Evolutionary conservation across 2,888 invertebrate genomes (phyloP), one percentile per base, ranked within the genome.

Genomic region (Busseola fusca): DNA sequence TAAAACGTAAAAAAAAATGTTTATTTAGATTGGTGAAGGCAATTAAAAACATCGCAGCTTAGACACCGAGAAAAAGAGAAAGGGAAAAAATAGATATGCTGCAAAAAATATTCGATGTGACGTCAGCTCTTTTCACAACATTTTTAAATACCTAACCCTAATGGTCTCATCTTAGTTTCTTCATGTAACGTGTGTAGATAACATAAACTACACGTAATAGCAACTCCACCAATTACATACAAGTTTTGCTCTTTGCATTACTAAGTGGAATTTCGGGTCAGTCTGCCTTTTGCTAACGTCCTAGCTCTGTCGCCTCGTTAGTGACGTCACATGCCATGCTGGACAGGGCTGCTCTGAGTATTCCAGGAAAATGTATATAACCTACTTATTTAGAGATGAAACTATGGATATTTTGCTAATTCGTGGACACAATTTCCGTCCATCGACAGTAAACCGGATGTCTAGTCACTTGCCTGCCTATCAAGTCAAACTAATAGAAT

Each of bases 221-320:
- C 9, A 59, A 37, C 30, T 78, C 14, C 37, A 25, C 45, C 34
- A 67, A 66, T 45, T 48, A 71, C 30, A 52, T 34, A 66, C 34
- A 65, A 73, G 65, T 71, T 60, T 65, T 54, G 40, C 59, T 82
- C 64, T 37, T 48, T 73, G 74, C 68, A 79, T 79, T 67, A 64
- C 78, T 77, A 91, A 91, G 90, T 91, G 89, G 91, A 90, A 92
- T 91, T 90, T 91, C 89, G 90, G 89, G 91, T 91, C 84, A 83
- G 73, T 80, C 86, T 87, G 86, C 86, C 87, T 89, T 88, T 86
- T 86, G 87, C 86, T 90, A 90, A 91, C 88, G 86, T 87, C 88
- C 87, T 84, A 86, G 84, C 83, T 75, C 83, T 86, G 88, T 83
- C 83, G 82, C 83, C 84, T 88, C 86, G 84, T 90, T 89, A 87